phyloP scores from a whole-genome alignment of 2,113 vertebrate species.

The Lepisosteus osseus region DNA sequence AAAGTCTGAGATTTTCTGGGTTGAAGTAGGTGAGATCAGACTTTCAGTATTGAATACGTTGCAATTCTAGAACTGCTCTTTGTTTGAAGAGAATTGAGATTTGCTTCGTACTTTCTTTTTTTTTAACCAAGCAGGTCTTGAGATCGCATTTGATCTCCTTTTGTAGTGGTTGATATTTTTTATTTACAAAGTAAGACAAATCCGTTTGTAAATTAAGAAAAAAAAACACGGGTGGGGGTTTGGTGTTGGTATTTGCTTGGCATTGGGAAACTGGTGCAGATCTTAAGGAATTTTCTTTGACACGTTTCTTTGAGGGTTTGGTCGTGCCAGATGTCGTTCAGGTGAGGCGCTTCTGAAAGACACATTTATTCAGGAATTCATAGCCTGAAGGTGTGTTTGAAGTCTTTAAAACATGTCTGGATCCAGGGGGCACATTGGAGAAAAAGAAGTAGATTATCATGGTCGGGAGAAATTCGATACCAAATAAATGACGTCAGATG shows the following conservation, averaged over 20 bases:
- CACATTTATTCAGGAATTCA: constrained; percentile 25
- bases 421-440: constrained; percentile 57
- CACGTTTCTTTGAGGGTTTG: no score
- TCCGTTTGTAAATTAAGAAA: no score
- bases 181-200: no score
- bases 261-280: no score
- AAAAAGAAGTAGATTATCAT: constrained; percentile 27
- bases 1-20: neutral
- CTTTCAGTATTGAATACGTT: neutral
- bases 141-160: no score
- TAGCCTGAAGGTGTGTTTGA: constrained; percentile 31
- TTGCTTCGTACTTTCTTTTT: neutral
- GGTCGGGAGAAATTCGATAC: constrained; percentile 29
- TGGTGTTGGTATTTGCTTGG: no score
- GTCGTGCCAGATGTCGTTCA: constrained; percentile 30
- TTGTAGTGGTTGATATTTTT: no score
- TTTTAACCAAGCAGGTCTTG: neutral
- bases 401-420: constrained; percentile 38
- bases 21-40: neutral
- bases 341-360: constrained; percentile 26
- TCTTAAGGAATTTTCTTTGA: no score
- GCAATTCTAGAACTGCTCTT: neutral
- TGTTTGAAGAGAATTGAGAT: neutral
- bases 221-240: no score
- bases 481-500: constrained; percentile 33